A percentile compares a stretch with the other conserved stretches of the same genome.
phyloP scores from a whole-genome alignment of 2,113 vertebrate species.

The Psammodynastes pulverulentus region DNA sequence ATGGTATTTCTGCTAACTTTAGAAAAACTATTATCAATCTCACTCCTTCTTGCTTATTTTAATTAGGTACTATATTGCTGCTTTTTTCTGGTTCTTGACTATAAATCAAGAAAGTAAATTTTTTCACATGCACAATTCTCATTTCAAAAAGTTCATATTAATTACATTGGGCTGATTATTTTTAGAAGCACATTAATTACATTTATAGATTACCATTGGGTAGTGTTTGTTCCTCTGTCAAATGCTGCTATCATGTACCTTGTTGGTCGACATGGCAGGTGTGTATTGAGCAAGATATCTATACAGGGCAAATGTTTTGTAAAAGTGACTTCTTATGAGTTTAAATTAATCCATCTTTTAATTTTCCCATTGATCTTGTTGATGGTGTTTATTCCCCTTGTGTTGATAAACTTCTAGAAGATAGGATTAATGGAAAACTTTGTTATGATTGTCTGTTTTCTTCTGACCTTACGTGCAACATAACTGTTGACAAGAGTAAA shows the following conservation, averaged over 20 bases:
- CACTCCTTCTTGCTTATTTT: no score
- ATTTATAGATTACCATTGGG: neutral
- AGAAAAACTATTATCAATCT: no score
- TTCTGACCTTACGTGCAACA: neutral
- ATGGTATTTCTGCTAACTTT: no score
- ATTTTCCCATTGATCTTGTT: conserved; percentile 25
- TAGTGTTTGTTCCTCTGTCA: neutral
- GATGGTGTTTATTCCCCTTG: conserved; percentile 15
- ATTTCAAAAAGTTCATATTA: neutral
- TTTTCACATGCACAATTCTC: neutral
- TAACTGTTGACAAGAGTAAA: neutral
- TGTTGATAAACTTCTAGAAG: neutral
- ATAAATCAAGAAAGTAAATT: no score
- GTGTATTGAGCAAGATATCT: no score
- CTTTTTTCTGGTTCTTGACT: no score
- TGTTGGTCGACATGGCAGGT: neutral
- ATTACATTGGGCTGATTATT: neutral
- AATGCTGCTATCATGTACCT: neutral
- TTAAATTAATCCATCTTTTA: conserved; percentile 24
- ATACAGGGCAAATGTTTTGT: no score
- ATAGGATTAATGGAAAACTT: conserved; percentile 14
- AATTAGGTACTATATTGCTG: no score
- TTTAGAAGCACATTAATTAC: neutral
- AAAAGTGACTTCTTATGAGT: no score
- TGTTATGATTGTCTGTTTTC: neutral